A percentile compares a stretch with the other conserved stretches of the same genome.
phyloP scores from a whole-genome alignment of 2,888 invertebrate species.

The Cephalotes varians region DNA sequence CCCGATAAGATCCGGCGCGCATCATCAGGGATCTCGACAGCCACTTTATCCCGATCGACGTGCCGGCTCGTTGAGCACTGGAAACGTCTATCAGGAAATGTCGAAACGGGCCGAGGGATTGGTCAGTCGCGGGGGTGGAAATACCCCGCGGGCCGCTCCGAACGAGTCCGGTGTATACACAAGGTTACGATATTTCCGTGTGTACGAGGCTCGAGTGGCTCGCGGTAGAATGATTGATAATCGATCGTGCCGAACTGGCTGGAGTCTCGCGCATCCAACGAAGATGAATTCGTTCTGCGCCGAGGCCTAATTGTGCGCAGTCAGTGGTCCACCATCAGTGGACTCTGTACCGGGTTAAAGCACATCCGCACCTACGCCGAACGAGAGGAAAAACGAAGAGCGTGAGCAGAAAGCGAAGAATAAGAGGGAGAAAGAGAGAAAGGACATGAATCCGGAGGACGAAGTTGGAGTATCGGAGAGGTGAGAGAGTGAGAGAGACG shows the following conservation, averaged over 20 bases:
- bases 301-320: slow-evolving; percentile 83
- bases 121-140: slow-evolving; percentile 70
- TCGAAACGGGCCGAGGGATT: slow-evolving; percentile 62
- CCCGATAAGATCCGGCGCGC: slow-evolving; percentile 65
- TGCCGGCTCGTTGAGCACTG: slow-evolving; percentile 68
- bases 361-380: slow-evolving; percentile 71
- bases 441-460: slow-evolving; percentile 29
- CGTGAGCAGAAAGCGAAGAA: background rate
- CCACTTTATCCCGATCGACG: slow-evolving; percentile 74
- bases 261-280: slow-evolving; percentile 79
- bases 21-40: slow-evolving; percentile 72
- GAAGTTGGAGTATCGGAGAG: slow-evolving; percentile 1
- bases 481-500: slow-evolving; percentile 1
- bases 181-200: slow-evolving; percentile 64
- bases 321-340: slow-evolving; percentile 79
- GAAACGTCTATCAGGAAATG: slow-evolving; percentile 73
- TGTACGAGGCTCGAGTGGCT: slow-evolving; percentile 45
- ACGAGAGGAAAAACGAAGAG: slow-evolving; percentile 40
- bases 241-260: slow-evolving; percentile 79
- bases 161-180: slow-evolving; percentile 28
- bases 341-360: slow-evolving; percentile 64
- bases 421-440: background rate
- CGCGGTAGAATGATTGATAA: slow-evolving; percentile 82
- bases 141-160: slow-evolving; percentile 60
- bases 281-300: slow-evolving; percentile 83